Evolutionary conservation across 2,113 vertebrate genomes (phyloP).

Genomic region (Cyphomyrus discorhynchus): DNA sequence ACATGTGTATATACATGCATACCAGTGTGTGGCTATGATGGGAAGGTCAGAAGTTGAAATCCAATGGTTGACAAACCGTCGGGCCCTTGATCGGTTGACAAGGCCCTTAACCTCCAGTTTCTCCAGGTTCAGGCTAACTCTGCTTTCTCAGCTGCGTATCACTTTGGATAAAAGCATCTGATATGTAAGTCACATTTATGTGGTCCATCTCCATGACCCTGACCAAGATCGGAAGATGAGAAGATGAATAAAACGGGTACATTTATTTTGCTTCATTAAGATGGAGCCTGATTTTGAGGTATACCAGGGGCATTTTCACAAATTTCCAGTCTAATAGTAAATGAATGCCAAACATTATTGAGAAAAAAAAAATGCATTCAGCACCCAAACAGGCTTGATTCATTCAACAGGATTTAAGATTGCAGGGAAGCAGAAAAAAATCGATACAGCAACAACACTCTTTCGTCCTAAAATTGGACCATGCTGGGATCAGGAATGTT

Average conservation of each 20-base stretch:
- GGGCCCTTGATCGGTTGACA: background rate
- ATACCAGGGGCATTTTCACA: background rate
- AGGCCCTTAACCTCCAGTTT: background rate
- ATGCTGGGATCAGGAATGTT: background rate
- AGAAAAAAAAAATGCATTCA: background rate
- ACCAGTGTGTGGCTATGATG: background rate
- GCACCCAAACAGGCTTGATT: background rate
- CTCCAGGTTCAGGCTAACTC: background rate
- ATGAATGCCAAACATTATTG: background rate
- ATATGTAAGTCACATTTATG: background rate
- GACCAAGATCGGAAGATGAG: background rate
- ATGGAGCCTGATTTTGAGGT: background rate
- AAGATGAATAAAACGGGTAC: background rate
- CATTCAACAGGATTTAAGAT: background rate
- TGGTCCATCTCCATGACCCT: background rate
- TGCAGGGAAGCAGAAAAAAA: background rate
- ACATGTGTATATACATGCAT: background rate
- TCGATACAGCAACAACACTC: background rate
- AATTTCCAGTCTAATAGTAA: background rate
- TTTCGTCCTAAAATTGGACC: background rate
- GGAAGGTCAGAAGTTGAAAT: background rate
- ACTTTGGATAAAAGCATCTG: background rate
- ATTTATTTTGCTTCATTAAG: background rate
- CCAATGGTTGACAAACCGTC: background rate
- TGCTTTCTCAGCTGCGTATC: background rate